Conservation (phyloP, 2,797 vertebrate species). For the Lepidocolaptes lacrymiger region DNA sequence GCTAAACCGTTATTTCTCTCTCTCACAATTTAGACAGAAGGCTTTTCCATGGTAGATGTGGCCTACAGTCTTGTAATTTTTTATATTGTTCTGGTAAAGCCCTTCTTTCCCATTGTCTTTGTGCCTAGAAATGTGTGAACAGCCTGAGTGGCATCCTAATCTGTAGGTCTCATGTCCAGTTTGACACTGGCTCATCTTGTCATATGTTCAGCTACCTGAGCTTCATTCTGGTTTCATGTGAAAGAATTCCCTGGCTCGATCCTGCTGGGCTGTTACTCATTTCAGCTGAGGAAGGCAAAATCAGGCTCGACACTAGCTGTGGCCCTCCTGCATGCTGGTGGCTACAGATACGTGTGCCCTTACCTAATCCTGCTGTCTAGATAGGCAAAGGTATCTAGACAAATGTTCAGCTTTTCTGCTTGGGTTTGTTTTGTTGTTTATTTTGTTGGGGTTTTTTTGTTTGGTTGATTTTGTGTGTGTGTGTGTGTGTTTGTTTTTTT, state of each 20-base stretch:
- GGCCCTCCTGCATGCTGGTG: not conserved
- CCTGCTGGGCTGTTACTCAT: not conserved
- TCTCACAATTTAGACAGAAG: not conserved
- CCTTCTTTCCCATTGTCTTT: not conserved
- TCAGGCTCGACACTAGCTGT: not conserved
- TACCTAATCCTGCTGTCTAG: not conserved
- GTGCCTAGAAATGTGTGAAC: not conserved
- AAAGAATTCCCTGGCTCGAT: not conserved
- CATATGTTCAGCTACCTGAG: not conserved
- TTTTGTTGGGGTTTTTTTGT: not conserved
- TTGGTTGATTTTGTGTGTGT: too few species aligned
- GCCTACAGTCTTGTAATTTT: not conserved
- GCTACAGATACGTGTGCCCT: not conserved
- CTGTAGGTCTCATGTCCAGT: not conserved
- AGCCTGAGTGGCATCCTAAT: not conserved
- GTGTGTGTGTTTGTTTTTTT: too few species aligned
- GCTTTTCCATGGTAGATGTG: not conserved
- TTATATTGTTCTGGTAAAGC: not conserved
- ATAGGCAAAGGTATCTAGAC: not conserved
- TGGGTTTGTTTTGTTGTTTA: not conserved
- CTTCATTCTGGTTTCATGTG: not conserved
- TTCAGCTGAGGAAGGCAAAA: not conserved
- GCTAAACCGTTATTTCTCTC: not conserved
- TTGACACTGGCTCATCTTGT: not conserved
- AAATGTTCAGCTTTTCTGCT: not conserved